Base-by-base conservation (phyloP, 2,888 invertebrate genomes). In the Napeogenes inachia region DNA sequence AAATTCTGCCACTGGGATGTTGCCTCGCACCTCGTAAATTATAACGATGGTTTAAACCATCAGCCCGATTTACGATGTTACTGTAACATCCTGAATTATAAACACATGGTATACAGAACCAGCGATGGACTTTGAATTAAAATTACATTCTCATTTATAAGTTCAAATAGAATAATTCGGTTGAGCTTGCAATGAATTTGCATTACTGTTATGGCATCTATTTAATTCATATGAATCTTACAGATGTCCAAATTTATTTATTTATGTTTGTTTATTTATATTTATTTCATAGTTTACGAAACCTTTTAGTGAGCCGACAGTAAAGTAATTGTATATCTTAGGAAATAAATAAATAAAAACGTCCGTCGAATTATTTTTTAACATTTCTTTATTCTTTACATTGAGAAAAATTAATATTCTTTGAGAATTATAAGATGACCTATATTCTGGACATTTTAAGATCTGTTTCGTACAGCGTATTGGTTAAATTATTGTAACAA, bases 1-100 rank as follows among this genome's bases (percentile, higher is more conserved):
- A 87, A 86, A 88, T 88, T 87, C 81, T 75, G 72, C 77, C 76
- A 73, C 72, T 67, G 79, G 79, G 79, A 81, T 77, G 71, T 69
- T 71, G 77, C 73, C 80, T 73, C 67, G 70, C 71, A 78, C 75
- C 75, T 77, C 84, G 82, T 85, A 85, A 85, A 83, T 85, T 85
- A 84, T 82, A 81, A 78, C 75, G 81, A 74, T 79, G 77, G 75
- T 81, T 78, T 76, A 78, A 79, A 74, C 76, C 79, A 73, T 77
- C 74, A 69, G 74, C 73, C 71, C 77, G 72, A 78, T 82, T 79
- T 81, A 81, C 76, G 75, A 71, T 76, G 77, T 70, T 65, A 76
- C 73, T 75, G 73, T 73, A 73, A 72, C 73, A 73, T 67, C 71
- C 68, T 67, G 70, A 65, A 71, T 66, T 68, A 73, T 75, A 75